Percentiles rank a stretch among this genome's conserved stretches.
Evolutionary conservation across 2,888 invertebrate genomes (phyloP).

Genomic region (Nomada fucata): DNA sequence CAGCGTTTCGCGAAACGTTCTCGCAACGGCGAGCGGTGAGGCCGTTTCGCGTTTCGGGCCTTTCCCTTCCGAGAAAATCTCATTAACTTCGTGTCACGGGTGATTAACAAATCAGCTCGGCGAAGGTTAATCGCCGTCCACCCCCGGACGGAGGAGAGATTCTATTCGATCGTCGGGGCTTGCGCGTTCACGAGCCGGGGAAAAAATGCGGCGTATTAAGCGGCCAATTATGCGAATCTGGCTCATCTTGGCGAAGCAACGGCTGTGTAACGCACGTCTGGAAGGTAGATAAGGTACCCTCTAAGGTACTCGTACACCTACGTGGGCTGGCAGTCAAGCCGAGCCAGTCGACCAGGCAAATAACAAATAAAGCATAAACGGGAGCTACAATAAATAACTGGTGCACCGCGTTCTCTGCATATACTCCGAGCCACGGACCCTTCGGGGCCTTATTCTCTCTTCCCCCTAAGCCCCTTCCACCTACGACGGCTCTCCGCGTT

Average conservation of each 20-base stretch:
- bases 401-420: conserved; percentile 68
- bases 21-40: too few relatives aligned
- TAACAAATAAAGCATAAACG: conserved; percentile 79
- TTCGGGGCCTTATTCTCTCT: conserved; percentile 56
- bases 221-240: conserved; percentile 68
- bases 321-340: conserved; percentile 57
- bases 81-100: conserved; percentile 22
- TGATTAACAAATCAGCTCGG: conserved; percentile 24
- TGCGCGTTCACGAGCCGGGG: background rate
- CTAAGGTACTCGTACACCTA: conserved; percentile 50
- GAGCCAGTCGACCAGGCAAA: conserved; percentile 68
- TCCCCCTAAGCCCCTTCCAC: conserved; percentile 1
- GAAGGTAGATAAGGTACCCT: conserved; percentile 63
- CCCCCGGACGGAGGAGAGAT: background rate
- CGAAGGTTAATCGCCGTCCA: conserved; percentile 17
- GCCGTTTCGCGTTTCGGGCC: background rate
- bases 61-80: conserved; percentile 22
- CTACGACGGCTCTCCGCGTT: conserved; percentile 32
- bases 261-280: conserved; percentile 63
- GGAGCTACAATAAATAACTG: conserved; percentile 80
- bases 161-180: conserved; percentile 31
- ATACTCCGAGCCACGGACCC: conserved; percentile 57
- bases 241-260: conserved; percentile 55
- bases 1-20: background rate
- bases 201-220: conserved; percentile 55